These are phyloP conservation scores for Menura novaehollandiae DNA, from an alignment of 2,113 vertebrate species.

Conservation along the genomic window DNA sequence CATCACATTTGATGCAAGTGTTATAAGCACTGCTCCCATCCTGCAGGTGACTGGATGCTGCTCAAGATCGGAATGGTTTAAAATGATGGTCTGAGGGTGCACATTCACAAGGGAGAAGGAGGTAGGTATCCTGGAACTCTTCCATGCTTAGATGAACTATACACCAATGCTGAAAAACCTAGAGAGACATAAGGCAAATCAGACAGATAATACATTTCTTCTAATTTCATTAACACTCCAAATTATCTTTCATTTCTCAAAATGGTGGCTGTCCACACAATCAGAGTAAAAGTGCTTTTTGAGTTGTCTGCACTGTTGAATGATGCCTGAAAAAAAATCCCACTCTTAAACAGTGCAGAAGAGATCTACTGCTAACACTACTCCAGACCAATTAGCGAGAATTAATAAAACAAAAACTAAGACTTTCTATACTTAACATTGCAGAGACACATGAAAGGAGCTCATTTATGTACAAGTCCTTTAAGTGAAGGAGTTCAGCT, in stretches of 20 bases:
- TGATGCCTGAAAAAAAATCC: neutral
- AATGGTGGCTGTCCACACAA: neutral
- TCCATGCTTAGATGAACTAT: neutral
- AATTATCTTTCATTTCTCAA: neutral
- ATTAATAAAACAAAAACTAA: neutral
- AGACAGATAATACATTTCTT: neutral
- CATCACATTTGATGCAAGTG: no score
- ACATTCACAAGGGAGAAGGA: accelerated
- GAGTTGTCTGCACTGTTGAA: neutral
- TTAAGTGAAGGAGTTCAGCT: neutral
- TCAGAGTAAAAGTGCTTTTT: neutral
- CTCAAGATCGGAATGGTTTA: neutral
- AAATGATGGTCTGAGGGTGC: neutral
- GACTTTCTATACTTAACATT: neutral
- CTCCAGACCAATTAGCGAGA: neutral
- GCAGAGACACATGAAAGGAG: neutral
- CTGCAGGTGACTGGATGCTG: neutral
- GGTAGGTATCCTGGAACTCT: neutral
- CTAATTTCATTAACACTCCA: neutral
- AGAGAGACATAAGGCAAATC: neutral
- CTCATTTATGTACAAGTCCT: neutral
- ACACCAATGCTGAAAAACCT: neutral
- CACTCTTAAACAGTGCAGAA: neutral
- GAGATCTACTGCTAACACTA: neutral
- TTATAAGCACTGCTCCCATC: accelerated